phyloP scores from a whole-genome alignment of 2,113 vertebrate genomes.

The Cynopterus brachyotis region DNA sequence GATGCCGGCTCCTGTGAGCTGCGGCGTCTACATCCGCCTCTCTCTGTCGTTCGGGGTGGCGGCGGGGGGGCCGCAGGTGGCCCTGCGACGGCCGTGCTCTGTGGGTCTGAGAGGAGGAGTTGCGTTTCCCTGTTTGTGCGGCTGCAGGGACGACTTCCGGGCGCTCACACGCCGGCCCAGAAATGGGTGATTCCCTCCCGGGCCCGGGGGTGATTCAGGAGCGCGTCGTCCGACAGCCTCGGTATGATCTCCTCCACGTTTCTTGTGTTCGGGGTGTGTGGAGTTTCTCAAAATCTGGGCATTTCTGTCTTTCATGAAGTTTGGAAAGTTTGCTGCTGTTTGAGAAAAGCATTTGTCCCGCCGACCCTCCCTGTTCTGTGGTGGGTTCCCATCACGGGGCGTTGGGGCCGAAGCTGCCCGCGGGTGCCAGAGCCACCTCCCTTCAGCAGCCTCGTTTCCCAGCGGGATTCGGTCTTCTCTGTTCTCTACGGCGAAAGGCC shows the following conservation, averaged over 20 bases:
- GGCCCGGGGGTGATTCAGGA: no score
- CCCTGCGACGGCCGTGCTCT: not conserved
- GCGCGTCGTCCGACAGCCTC: not conserved
- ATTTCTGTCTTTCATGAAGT: not conserved
- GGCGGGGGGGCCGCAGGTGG: not conserved
- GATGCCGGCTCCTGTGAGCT: not conserved
- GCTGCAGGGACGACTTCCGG: not conserved
- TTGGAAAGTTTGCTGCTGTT: not conserved
- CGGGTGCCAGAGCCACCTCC: not conserved
- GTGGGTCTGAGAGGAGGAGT: not conserved
- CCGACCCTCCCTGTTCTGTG: not conserved
- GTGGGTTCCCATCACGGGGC: not conserved
- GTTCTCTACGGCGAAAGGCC: not conserved
- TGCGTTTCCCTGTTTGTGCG: not conserved
- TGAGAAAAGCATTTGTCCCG: not conserved
- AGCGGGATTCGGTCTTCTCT: not conserved
- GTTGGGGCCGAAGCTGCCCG: not conserved
- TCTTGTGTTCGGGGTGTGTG: not conserved
- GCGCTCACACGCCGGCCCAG: not conserved
- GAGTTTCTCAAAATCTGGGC: not conserved
- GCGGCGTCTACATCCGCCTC: no score
- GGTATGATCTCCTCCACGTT: not conserved
- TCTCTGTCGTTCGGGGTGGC: not conserved
- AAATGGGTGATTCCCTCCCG: not conserved
- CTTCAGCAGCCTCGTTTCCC: fast-evolving